These are phyloP conservation scores for Nothocercus nigrocapillus DNA, from an alignment of 2,113 vertebrate species.

Conservation along the genomic window DNA sequence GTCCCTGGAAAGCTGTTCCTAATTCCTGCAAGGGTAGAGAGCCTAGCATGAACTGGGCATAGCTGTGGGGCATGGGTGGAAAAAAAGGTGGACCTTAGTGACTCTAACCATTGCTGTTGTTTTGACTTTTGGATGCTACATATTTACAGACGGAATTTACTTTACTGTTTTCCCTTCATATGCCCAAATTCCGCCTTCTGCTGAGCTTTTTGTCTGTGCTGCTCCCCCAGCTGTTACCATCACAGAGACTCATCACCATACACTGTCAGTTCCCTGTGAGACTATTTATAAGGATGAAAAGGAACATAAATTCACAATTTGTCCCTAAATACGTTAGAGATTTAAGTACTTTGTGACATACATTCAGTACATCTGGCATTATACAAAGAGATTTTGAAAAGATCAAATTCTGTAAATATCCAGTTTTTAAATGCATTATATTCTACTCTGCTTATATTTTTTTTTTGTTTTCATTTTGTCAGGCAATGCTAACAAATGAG, in stretches of 20 bases:
- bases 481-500: conserved; percentile 58
- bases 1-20: not conserved
- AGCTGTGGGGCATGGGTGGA: not conserved
- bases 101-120: not conserved
- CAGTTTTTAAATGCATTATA: conserved; percentile 20
- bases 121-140: not conserved
- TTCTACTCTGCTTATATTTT: conserved; percentile 21
- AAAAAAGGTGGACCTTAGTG: not conserved
- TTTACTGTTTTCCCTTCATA: not conserved
- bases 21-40: not conserved
- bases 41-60: not conserved
- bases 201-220: conserved; percentile 29
- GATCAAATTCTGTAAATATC: conserved; percentile 17
- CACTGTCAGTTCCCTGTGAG: conserved; percentile 23
- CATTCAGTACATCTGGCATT: not conserved
- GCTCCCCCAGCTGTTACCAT: conserved; percentile 38
- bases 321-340: not conserved
- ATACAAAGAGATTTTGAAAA: conserved; percentile 16
- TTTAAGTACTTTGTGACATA: not conserved
- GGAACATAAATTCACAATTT: conserved; percentile 20
- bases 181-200: conserved; percentile 9
- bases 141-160: conserved; percentile 1
- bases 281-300: conserved; percentile 7
- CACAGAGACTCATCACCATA: conserved; percentile 25
- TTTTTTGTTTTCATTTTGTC: conserved; percentile 49